These are phyloP conservation scores for Mormyrus lacerda DNA, from an alignment of 2,113 vertebrate genomes.

Conservation along the genomic window DNA sequence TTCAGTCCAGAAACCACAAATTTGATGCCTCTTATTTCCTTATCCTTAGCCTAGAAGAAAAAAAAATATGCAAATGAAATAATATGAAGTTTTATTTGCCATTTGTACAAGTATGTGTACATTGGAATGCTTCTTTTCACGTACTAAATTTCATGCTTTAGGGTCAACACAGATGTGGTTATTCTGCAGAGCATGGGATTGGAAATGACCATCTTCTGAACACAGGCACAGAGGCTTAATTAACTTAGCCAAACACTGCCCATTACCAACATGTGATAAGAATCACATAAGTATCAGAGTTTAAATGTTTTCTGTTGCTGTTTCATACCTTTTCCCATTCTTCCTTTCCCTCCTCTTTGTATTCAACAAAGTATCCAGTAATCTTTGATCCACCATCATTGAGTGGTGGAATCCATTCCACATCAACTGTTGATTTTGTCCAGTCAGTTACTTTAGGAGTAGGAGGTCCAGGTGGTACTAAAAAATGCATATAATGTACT, in stretches of 20 bases:
- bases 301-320: background rate
- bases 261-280: too few relatives aligned
- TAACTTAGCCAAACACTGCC: background rate
- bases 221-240: background rate
- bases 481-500: slow-evolving; percentile 16
- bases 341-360: slow-evolving; percentile 86
- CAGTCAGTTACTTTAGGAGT: slow-evolving; percentile 90
- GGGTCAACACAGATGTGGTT: background rate
- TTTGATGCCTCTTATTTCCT: slow-evolving; percentile 90
- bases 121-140: background rate
- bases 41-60: slow-evolving; percentile 81
- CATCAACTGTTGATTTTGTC: slow-evolving; percentile 88
- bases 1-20: slow-evolving; percentile 83
- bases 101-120: background rate
- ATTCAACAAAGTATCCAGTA: slow-evolving; percentile 92
- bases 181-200: background rate
- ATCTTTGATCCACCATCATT: slow-evolving; percentile 89
- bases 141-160: background rate
- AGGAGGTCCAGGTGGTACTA: slow-evolving; percentile 90
- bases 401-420: slow-evolving; percentile 87
- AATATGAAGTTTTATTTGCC: background rate
- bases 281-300: background rate
- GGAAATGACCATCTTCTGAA: background rate
- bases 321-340: slow-evolving; percentile 80
- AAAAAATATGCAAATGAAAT: background rate